Evolutionary conservation across 2,797 vertebrate genomes (phyloP).

Genomic region (Tangara arthus): DNA sequence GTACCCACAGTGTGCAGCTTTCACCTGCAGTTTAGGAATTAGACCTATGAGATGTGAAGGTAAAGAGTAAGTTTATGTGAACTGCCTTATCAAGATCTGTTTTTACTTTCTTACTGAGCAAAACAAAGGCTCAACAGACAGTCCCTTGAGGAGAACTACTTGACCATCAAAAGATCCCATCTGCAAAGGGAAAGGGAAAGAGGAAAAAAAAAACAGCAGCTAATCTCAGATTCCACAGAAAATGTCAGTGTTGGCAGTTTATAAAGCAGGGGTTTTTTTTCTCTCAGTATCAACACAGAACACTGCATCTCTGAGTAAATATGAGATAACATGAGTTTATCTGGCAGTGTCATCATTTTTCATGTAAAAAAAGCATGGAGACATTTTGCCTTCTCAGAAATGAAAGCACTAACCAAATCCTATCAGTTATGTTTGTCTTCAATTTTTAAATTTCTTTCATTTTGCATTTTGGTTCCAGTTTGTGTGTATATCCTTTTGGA

Average conservation of each 20-base stretch:
- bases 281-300: not conserved
- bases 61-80: not conserved
- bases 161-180: not conserved
- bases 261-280: not conserved
- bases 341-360: not conserved
- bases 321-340: not conserved
- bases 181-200: not conserved
- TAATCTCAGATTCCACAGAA: not conserved
- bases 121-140: not conserved
- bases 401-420: not conserved
- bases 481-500: slow-evolving; percentile 87
- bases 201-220: not conserved
- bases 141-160: not conserved
- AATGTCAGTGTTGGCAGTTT: not conserved
- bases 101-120: not conserved
- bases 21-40: not conserved
- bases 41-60: not conserved
- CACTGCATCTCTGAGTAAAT: not conserved
- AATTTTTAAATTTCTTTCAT: not conserved
- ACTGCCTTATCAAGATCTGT: not conserved
- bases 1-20: not conserved
- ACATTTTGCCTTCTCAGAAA: not conserved
- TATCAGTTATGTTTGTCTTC: not conserved
- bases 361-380: not conserved
- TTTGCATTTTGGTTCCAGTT: slow-evolving; percentile 72